Evolutionary conservation across 2,888 invertebrate genomes (phyloP).

Genomic region (Philhelius pedissequus): DNA sequence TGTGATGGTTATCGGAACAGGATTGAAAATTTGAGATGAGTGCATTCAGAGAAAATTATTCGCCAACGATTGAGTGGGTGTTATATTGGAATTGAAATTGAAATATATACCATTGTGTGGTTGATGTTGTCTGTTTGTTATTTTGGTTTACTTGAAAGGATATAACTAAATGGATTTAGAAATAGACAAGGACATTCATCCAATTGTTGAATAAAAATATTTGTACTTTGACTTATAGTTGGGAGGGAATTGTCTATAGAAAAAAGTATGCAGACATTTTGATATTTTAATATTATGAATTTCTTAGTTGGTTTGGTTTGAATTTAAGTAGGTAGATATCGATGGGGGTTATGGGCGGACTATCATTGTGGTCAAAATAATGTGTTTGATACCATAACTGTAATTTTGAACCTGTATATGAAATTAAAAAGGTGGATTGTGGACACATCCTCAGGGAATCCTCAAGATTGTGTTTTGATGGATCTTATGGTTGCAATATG

Average conservation of each 20-base stretch:
- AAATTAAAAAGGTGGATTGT: too few relatives aligned
- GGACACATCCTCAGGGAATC: too few relatives aligned
- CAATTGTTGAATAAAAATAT: neutral
- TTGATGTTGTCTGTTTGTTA: neutral
- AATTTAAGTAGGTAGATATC: too few relatives aligned
- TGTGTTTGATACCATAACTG: too few relatives aligned
- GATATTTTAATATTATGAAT: too few relatives aligned
- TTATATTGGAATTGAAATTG: constrained; percentile 15
- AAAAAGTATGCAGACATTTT: too few relatives aligned
- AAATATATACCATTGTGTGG: constrained; percentile 8
- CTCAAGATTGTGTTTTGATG: too few relatives aligned
- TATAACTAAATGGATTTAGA: neutral
- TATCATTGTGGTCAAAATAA: too few relatives aligned
- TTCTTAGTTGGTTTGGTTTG: too few relatives aligned
- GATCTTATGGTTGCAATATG: too few relatives aligned
- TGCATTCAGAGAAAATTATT: constrained; percentile 32
- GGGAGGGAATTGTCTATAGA: neutral
- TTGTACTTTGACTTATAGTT: neutral
- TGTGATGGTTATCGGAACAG: constrained; percentile 55
- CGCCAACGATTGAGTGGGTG: constrained; percentile 37
- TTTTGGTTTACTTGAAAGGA: neutral
- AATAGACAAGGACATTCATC: neutral
- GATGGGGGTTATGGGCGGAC: too few relatives aligned
- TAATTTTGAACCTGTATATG: too few relatives aligned
- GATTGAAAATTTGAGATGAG: constrained; percentile 52